Base-by-base conservation (phyloP, 2,797 vertebrate species). In the Galago senegalensis region DNA sequence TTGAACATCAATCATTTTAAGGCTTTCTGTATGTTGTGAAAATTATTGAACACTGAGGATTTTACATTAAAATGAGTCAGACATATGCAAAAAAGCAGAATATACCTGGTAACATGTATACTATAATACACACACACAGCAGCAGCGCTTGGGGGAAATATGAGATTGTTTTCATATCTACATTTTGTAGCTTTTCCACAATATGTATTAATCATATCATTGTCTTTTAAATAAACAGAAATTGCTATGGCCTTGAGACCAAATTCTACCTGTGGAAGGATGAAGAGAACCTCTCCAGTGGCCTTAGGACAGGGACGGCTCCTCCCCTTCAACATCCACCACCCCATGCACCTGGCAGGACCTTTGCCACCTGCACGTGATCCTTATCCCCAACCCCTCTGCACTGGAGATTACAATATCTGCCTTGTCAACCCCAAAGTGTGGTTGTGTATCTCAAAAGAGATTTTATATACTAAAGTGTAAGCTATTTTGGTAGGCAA, bases 171-270 rank as follows among this genome's bases (percentile, higher is more conserved):
- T 80, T 53, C 34, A 63, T 53, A 61, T 25, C 65, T 65, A 56
- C 16, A 43, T 58, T 91, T 91, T 80, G 2, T 23, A 72, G 61
- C 63, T 84, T 94, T 94, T 63, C 72, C n/a, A 20, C 18, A 95
- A 11, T 58, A 20, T 53, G 7, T 27, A 75, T 56, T 60, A 34
- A 16, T 37, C 60, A 20, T 17, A 14, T 73, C 31, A 16, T 61
- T 37, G 25, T 49, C 11, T 60, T 87, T 93, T 72, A 69, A 77
- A 43, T 49, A 56, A n/a, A 46, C 12, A n/a, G 43, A 43, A 9
- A 17, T 82, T 23, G 29, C 73, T 37, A 17, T 20, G 65, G 11
- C 7, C 53, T 80, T 72, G 49, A 53, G 79, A 60, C 14, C 7
- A 53, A 81, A 58, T 60, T 89, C 37, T 88, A 13, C 79, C 77